Conservation (phyloP, 2,113 vertebrate species). For the Pseudolaguvia tuberculata region DNA sequence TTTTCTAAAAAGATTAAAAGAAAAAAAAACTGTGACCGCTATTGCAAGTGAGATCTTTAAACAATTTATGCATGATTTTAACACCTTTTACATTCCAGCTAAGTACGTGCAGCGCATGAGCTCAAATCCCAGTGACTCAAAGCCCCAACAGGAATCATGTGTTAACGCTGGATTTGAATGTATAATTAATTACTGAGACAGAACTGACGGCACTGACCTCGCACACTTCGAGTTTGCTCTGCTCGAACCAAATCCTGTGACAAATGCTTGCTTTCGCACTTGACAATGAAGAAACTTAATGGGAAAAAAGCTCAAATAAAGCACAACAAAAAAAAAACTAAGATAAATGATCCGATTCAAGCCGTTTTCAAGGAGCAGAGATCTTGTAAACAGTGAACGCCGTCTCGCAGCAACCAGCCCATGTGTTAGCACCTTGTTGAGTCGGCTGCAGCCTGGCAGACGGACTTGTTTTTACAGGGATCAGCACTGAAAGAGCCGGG, state of each 20-base stretch:
- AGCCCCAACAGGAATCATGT: conserved; percentile 14
- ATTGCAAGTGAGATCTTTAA: neutral
- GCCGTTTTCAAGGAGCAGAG: conserved; percentile 47
- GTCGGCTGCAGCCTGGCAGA: conserved; percentile 49
- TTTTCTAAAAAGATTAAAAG: neutral
- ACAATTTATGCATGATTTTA: conserved; percentile 22
- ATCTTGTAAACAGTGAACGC: conserved; percentile 47
- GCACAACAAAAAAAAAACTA: conserved; percentile 20
- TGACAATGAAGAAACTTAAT: conserved; percentile 18
- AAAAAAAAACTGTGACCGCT: neutral
- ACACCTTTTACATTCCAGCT: neutral
- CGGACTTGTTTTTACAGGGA: conserved; percentile 53
- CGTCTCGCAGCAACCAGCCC: conserved; percentile 46
- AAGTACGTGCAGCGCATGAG: conserved; percentile 28
- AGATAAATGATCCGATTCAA: conserved; percentile 41
- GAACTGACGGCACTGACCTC: conserved; percentile 29
- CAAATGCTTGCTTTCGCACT: conserved; percentile 26
- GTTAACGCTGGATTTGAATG: conserved; percentile 29
- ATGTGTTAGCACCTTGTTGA: conserved; percentile 52
- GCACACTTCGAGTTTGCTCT: conserved; percentile 9
- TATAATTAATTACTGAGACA: conserved; percentile 43
- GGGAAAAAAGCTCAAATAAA: neutral
- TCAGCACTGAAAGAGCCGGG: conserved; percentile 56
- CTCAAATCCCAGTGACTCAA: conserved; percentile 24
- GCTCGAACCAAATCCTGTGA: conserved; percentile 26